Percentiles rank a stretch among this genome's conserved stretches.
Conservation (phyloP, 2,888 invertebrate species). For the Coecobrya sp. region DNA sequence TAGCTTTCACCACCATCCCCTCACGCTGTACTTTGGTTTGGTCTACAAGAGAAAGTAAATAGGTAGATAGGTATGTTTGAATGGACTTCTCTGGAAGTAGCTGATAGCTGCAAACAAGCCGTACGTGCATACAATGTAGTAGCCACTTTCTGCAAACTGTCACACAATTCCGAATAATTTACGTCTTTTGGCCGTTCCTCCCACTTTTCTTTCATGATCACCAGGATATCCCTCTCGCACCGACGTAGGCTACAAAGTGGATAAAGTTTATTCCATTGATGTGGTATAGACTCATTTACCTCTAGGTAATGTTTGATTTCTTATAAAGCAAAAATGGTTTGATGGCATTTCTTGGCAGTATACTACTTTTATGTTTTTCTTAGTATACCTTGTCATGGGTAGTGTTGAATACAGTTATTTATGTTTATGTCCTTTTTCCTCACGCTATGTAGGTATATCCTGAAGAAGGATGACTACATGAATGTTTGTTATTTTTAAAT, state of each 20-base stretch:
- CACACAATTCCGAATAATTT: constrained; percentile 62
- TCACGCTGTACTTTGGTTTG: not conserved
- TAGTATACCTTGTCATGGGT: too few relatives aligned
- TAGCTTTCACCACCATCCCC: constrained; percentile 65
- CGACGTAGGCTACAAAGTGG: not conserved
- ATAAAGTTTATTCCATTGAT: not conserved
- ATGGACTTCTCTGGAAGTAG: constrained; percentile 12
- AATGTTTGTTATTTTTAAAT: too few relatives aligned
- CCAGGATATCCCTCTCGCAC: not conserved
- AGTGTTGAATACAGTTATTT: too few relatives aligned
- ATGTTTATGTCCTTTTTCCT: too few relatives aligned
- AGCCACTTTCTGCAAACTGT: constrained; percentile 52
- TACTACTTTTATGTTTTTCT: too few relatives aligned
- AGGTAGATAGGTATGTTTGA: not conserved
- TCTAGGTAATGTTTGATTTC: not conserved
- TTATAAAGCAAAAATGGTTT: too few relatives aligned
- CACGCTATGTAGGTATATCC: too few relatives aligned
- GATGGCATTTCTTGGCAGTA: too few relatives aligned
- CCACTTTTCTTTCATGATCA: constrained; percentile 29
- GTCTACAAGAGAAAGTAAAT: not conserved
- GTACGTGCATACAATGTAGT: constrained; percentile 1
- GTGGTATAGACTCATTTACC: not conserved
- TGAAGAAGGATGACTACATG: too few relatives aligned
- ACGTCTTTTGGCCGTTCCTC: constrained; percentile 57
- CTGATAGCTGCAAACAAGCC: constrained; percentile 6